Evolutionary conservation across 64 coral and sea anemone genomes (phyloP), one percentile per base, ranked within the genome.

Genomic region (Actinia equina): DNA sequence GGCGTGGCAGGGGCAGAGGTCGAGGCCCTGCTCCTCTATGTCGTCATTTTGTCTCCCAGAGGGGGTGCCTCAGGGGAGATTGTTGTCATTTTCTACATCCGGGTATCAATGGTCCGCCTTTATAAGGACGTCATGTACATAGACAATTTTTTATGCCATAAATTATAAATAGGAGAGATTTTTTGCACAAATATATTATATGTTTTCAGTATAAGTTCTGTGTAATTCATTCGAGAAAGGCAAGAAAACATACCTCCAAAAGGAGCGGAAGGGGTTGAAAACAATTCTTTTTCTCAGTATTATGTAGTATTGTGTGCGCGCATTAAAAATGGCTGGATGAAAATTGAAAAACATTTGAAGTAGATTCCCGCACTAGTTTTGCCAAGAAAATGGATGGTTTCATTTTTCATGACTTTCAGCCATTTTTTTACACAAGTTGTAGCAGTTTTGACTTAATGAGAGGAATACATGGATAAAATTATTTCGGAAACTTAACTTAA

Each of bases 1-100:
- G 84, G 9, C 94, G 94, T 49, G 94, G 94, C 62, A 89, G 91
- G n/a, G 88, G 44, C 54, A 80, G 91, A 41, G 94, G 94, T 20
- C 88, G 94, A 77, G 91, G 91, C 70, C 17, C 84, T 18, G 83
- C 91, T 25, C 94, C 94, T 1, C 14, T 97, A 6, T 97, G 94
- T 84, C 94, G 94, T 17, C 94, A 97, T 85, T 97, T 97, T 61
- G 85, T 97, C 86, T 97, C 94, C 67, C 67, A 89, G 54, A 91
- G 94, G 82, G 94, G 94, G 44, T 97, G 94, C 54, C 76, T 97
- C 2, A 86, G 94, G 58, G 94, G 94, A 84, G 91, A 89, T 60
- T 87, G 88, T 63, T 97, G 94, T 88, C 91, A 93, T 77, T 97
- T 97, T 87, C 80, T 97, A 69, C 94, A 97, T 88, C 94, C 94